Evolutionary conservation across 2,888 invertebrate species (phyloP).

Genomic region (Eupithecia pulchellata): DNA sequence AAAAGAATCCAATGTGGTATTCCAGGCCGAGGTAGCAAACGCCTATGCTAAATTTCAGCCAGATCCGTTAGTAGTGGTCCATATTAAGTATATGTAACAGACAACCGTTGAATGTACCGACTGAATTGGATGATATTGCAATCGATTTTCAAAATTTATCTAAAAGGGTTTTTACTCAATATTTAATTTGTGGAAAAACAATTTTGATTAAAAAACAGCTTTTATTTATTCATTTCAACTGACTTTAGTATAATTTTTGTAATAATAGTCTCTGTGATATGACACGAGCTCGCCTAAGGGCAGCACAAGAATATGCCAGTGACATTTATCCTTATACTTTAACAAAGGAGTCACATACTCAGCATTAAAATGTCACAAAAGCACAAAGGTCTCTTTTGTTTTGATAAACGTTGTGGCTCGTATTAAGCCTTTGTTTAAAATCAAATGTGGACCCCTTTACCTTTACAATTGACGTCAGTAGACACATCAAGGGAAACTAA

Average conservation of each 20-base stretch:
- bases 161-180: no score
- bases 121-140: no score
- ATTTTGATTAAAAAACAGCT: no score
- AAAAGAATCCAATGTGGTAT: no score
- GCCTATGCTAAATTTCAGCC: no score
- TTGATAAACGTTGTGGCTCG: conserved; percentile 25
- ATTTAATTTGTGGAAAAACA: no score
- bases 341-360: conserved; percentile 70
- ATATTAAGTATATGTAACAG: no score
- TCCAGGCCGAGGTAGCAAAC: no score
- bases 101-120: no score
- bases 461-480: neutral
- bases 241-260: neutral
- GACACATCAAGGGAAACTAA: neutral
- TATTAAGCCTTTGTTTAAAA: conserved; percentile 24
- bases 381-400: conserved; percentile 36
- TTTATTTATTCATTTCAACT: no score
- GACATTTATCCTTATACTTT: conserved; percentile 75
- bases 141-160: no score
- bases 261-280: conserved; percentile 11
- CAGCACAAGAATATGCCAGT: conserved; percentile 55
- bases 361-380: conserved; percentile 61
- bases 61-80: no score
- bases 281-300: conserved; percentile 26
- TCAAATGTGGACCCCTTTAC: conserved; percentile 15